phyloP scores from a whole-genome alignment of 2,797 vertebrate genomes.

The Cephalopachus bancanus region DNA sequence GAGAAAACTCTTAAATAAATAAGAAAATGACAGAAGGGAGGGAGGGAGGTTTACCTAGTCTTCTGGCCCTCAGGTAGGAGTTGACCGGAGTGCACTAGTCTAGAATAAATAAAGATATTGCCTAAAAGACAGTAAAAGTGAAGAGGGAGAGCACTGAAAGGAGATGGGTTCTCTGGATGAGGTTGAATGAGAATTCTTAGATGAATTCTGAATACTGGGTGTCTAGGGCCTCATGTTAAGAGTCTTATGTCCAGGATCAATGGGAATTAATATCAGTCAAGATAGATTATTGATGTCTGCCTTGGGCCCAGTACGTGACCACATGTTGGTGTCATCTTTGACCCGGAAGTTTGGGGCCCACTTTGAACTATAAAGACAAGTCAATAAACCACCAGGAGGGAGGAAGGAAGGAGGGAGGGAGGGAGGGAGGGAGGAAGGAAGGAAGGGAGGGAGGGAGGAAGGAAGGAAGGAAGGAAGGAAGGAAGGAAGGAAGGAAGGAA shows the following conservation, averaged over 20 bases:
- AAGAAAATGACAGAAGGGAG: slow-evolving; percentile 28
- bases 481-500: accelerated
- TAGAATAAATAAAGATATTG: background rate
- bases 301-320: background rate
- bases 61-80: background rate
- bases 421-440: too few species aligned
- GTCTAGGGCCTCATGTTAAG: background rate
- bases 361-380: background rate
- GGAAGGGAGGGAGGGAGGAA: too few species aligned
- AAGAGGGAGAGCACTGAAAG: background rate
- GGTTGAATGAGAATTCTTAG: background rate
- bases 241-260: background rate
- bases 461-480: background rate
- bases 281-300: background rate
- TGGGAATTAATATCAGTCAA: background rate
- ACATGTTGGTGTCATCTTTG: background rate
- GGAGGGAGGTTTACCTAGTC: background rate
- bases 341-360: background rate
- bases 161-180: background rate
- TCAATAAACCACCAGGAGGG: too few species aligned
- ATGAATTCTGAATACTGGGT: background rate
- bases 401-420: too few species aligned
- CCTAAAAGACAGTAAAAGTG: background rate
- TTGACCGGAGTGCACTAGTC: background rate
- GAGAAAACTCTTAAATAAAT: slow-evolving; percentile 68